Evolutionary conservation across 2,797 vertebrate genomes (phyloP).

Genomic region (Acrossocheilus wenchowensis): DNA sequence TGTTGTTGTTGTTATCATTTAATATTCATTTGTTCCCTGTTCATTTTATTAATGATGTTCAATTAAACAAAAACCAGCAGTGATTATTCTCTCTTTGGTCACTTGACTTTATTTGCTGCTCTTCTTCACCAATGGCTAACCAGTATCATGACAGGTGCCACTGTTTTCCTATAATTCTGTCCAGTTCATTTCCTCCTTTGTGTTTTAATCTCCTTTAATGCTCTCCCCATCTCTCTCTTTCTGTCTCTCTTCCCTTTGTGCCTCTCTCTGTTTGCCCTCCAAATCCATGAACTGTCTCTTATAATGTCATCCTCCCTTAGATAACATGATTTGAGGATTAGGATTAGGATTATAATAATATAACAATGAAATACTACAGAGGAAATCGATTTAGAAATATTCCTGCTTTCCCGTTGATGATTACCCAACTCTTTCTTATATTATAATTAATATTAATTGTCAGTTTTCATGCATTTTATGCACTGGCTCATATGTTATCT

Average conservation of each 20-base stretch:
- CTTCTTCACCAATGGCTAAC: background rate
- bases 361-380: constrained; percentile 7
- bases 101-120: background rate
- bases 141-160: constrained; percentile 2
- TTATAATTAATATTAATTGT: background rate
- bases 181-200: constrained; percentile 3
- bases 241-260: constrained; percentile 50
- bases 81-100: background rate
- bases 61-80: background rate
- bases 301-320: constrained; percentile 49
- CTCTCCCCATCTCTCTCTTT: constrained; percentile 27
- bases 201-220: constrained; percentile 30
- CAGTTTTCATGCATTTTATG: background rate
- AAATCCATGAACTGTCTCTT: constrained; percentile 61
- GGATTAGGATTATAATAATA: constrained; percentile 44
- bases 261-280: constrained; percentile 11
- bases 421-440: background rate
- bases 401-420: background rate
- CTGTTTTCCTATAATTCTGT: background rate
- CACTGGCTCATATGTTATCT: background rate
- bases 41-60: background rate
- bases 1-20: background rate
- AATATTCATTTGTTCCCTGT: background rate
- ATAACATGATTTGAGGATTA: constrained; percentile 29
- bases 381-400: background rate